phyloP scores from a whole-genome alignment of 2,113 vertebrate genomes.

The Bubo scandiacus region DNA sequence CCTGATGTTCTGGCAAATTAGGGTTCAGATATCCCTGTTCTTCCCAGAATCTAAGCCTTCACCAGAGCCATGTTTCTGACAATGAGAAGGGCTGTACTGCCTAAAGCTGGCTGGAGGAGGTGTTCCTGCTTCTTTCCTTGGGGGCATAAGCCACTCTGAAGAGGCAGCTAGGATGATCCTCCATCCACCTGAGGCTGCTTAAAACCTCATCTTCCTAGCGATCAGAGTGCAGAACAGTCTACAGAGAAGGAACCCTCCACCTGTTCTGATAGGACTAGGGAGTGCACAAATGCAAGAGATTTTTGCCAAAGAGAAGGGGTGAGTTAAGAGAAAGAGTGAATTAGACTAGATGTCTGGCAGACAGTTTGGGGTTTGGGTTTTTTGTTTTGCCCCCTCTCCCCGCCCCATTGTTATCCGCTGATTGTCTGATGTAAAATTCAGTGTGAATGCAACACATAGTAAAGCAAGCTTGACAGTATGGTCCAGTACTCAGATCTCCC shows the following conservation, averaged over 20 bases:
- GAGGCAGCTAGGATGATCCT: background rate
- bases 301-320: background rate
- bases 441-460: background rate
- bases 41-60: background rate
- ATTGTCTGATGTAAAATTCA: background rate
- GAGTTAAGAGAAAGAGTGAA: background rate
- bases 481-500: background rate
- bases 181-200: background rate
- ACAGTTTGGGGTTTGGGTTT: accelerated
- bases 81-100: background rate
- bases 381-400: accelerated
- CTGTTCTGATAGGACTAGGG: background rate
- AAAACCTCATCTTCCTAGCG: background rate
- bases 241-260: background rate
- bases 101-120: background rate
- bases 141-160: background rate
- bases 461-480: background rate
- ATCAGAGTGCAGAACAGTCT: background rate
- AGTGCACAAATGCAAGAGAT: background rate
- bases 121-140: background rate
- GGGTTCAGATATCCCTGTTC: background rate
- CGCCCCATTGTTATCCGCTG: background rate
- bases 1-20: background rate
- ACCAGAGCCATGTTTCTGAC: background rate
- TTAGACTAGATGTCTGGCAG: background rate